Percentiles rank a stretch among this genome's conserved stretches.
These are phyloP conservation scores for Motacilla alba DNA, from an alignment of 2,113 vertebrate genomes.

Conservation along the genomic window DNA sequence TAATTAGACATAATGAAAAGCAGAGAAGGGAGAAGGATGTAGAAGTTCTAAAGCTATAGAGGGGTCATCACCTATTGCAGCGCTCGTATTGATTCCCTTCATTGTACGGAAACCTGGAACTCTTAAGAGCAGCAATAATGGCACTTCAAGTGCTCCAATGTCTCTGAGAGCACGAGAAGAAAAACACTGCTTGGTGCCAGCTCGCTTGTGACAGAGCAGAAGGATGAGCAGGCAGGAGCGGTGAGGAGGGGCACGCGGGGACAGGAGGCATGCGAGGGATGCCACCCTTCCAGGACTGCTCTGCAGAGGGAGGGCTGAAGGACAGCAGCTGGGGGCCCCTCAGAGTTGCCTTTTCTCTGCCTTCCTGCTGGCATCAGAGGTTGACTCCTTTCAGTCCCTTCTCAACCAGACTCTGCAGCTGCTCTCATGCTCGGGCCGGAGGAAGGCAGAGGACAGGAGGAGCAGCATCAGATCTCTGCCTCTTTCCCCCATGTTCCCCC, in stretches of 20 bases:
- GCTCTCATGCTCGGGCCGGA: neutral
- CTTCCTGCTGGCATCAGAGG: neutral
- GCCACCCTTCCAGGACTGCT: neutral
- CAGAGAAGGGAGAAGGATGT: neutral
- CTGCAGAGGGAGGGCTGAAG: neutral
- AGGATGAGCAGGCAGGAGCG: neutral
- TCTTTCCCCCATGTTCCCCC: accelerated
- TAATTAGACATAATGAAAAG: constrained; percentile 28
- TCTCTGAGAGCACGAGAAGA: neutral
- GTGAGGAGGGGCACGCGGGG: accelerated
- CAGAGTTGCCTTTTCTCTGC: neutral
- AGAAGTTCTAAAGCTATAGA: neutral
- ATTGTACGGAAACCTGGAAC: neutral
- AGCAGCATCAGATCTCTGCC: neutral
- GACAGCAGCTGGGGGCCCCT: neutral
- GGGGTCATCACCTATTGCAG: neutral
- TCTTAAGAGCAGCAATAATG: neutral
- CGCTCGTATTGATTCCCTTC: neutral
- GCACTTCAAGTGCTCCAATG: neutral
- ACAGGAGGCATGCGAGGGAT: too few species aligned
- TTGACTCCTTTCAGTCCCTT: neutral
- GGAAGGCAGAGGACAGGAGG: neutral
- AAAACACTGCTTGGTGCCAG: neutral
- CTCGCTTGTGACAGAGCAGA: accelerated
- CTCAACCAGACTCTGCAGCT: accelerated